Evolutionary conservation across 2,113 vertebrate species (phyloP).

Genomic region (Mesoclemmys tuberculata): DNA sequence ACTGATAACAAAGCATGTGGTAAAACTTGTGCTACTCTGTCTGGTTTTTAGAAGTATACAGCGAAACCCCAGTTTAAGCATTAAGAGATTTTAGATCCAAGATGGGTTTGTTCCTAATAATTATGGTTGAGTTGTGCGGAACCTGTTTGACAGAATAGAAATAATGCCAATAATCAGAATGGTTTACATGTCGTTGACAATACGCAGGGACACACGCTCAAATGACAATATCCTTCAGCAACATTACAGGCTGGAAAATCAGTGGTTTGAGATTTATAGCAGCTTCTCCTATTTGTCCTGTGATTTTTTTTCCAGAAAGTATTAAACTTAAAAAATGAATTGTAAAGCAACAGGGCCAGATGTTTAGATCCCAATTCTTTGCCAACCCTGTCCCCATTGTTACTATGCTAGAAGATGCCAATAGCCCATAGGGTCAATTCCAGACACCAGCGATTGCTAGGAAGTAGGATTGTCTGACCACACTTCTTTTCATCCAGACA

Average conservation of each 20-base stretch:
- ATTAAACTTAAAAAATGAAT: neutral
- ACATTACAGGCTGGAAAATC: neutral
- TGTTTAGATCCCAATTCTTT: neutral
- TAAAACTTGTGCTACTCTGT: neutral
- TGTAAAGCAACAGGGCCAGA: neutral
- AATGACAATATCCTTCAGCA: neutral
- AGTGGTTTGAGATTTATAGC: neutral
- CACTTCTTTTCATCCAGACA: neutral
- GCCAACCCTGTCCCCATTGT: neutral
- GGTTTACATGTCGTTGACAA: neutral
- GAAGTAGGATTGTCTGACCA: neutral
- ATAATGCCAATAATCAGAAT: neutral
- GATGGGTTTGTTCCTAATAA: neutral
- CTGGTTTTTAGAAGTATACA: constrained; percentile 20
- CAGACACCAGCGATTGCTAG: fast-evolving
- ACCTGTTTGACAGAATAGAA: neutral
- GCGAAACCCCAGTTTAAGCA: neutral
- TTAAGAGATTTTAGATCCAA: neutral
- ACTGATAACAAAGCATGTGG: neutral
- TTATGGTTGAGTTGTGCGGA: neutral
- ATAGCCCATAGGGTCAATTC: neutral
- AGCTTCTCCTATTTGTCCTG: neutral
- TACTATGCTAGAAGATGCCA: neutral
- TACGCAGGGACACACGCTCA: neutral
- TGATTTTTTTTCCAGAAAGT: neutral